Conservation (phyloP, 2,113 vertebrate genomes). For the Mellivora capensis region DNA sequence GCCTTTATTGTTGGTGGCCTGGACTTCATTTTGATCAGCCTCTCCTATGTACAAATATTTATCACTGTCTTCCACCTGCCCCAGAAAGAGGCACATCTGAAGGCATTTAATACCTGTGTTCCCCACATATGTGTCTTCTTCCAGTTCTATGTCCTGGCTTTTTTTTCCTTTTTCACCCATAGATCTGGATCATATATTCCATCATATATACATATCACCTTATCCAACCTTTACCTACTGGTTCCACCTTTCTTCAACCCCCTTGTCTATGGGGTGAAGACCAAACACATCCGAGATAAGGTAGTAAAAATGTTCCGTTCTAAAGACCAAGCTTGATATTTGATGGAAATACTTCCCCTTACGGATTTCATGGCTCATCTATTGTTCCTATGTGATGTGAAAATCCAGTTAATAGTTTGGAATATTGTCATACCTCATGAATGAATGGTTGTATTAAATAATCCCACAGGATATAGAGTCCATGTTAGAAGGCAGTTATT, state of each 20-base stretch:
- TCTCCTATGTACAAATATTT: conserved; percentile 31
- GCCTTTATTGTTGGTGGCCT: neutral
- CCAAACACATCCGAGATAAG: conserved; percentile 38
- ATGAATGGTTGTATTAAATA: neutral
- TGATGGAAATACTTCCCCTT: neutral
- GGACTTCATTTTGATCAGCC: neutral
- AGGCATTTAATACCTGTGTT: conserved; percentile 21
- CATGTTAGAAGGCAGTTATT: neutral
- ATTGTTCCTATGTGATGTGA: neutral
- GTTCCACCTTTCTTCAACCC: conserved; percentile 58
- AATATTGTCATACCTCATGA: neutral
- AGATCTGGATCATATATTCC: neutral
- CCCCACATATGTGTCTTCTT: conserved; percentile 18
- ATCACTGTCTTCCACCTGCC: neutral
- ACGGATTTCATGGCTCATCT: neutral
- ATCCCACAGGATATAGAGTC: neutral
- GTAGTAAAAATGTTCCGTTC: neutral
- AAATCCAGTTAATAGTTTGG: neutral
- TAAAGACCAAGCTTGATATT: neutral
- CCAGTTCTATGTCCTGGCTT: conserved; percentile 33
- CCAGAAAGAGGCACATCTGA: neutral
- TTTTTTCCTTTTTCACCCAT: conserved; percentile 39
- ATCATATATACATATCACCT: neutral
- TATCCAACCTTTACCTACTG: conserved; percentile 44
- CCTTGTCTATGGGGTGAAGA: conserved; percentile 60